Base-by-base conservation (phyloP, 2,888 invertebrate genomes). In the Petrolisthes cinctipes region DNA sequence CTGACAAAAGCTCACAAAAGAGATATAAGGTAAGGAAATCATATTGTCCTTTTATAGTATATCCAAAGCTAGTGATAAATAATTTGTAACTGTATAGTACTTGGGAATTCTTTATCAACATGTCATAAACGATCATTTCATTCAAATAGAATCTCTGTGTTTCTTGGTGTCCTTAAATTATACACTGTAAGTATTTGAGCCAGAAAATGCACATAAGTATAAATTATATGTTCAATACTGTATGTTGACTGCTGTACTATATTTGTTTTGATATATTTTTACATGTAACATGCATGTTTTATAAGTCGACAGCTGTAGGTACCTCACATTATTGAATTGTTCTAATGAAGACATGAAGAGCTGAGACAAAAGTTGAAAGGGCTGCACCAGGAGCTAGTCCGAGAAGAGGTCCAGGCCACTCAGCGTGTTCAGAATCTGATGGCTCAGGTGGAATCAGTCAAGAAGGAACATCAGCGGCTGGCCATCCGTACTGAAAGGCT, bases 401-500 rank as follows among this genome's bases (percentile, higher is more conserved):
- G 61, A 23, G 84, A 81, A 7, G 87, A 88, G 14, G 56, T 76
- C 11, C 81, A 88, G 23, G 79, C 87, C n/a, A 66, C 80, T 11
- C 83, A 88, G 61, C 68, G 84, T 20, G 66, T 84, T n/a, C 83
- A 80, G n/a, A 75, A n/a, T 37, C 73, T 88, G 51, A n/a, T 88
- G 11, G 51, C 87, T 54, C 84, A 81, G 51, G 87, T 88, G 20
- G 83, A 88, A 17, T 53, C 87, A 53, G 54, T 88, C 61, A 83
- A 66, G 73, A 88, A 76, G 57, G 87, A 88, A 81, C 83, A 88
- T 17, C 61, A 88, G n/a, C 23, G 83, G n/a, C 51, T 88, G 53
- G 87, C 76, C 57, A 79, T 81, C 17, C 83, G 81, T 37, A 88
- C 87, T 14, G 87, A 88, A 7, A 80, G 81, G 51, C 87, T 88